phyloP scores from a whole-genome alignment of 2,888 invertebrate species.

The Eupithecia insigniata region DNA sequence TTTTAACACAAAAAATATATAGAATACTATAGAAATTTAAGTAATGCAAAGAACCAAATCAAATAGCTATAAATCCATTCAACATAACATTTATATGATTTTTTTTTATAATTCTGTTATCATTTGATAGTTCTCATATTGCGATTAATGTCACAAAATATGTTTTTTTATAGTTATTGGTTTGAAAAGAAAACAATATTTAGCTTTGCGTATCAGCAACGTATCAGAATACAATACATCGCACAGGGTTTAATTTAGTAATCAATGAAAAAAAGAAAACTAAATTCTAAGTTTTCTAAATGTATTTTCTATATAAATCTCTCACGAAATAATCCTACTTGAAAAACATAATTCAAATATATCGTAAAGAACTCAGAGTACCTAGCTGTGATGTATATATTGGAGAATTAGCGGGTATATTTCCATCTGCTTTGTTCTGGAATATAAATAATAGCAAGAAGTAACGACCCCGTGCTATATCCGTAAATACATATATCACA shows the following conservation, averaged over 20 bases:
- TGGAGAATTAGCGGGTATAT: constrained; percentile 14
- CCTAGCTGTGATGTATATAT: not conserved
- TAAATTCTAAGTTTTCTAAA: not conserved
- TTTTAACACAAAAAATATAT: constrained; percentile 31
- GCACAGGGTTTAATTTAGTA: not conserved
- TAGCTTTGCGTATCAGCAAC: not conserved
- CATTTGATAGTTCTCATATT: constrained; percentile 20
- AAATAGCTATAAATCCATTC: constrained; percentile 41
- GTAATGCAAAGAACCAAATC: constrained; percentile 29
- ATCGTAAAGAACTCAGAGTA: not conserved
- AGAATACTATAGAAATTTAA: constrained; percentile 42
- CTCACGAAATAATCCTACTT: not conserved
- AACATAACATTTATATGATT: constrained; percentile 29
- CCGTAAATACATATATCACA: constrained; percentile 64
- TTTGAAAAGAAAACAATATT: constrained; percentile 13
- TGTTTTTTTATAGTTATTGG: constrained; percentile 22
- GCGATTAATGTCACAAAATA: constrained; percentile 26
- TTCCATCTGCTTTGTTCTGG: constrained; percentile 64
- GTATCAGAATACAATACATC: not conserved
- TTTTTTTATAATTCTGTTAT: constrained; percentile 36
- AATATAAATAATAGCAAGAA: constrained; percentile 63
- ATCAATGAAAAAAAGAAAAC: not conserved
- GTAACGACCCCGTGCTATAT: constrained; percentile 68
- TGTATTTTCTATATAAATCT: not conserved
- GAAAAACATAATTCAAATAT: not conserved